Conservation (phyloP, 2,888 invertebrate species). For the Polyommatus iphigenia region DNA sequence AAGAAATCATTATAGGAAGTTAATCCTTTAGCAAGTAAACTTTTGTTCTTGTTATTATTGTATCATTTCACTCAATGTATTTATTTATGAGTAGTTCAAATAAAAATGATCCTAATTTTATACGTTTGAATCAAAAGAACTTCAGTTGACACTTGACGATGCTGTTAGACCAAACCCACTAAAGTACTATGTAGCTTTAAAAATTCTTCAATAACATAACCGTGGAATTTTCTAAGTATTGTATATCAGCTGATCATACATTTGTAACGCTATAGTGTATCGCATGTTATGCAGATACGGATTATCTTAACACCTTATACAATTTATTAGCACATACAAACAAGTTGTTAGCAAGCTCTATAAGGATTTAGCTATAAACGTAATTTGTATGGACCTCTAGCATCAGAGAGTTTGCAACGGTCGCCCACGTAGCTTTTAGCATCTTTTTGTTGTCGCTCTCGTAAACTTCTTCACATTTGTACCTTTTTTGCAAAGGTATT, state of each 20-base stretch:
- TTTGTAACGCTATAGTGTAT: conserved; percentile 10
- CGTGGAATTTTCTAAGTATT: neutral
- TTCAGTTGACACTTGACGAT: too few relatives aligned
- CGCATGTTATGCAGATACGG: conserved; percentile 57
- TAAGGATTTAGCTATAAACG: conserved; percentile 67
- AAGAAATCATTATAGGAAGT: too few relatives aligned
- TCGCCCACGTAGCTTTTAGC: conserved; percentile 41
- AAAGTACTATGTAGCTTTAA: neutral
- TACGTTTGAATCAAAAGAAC: too few relatives aligned
- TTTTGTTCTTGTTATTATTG: neutral
- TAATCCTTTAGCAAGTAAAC: neutral
- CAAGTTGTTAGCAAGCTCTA: conserved; percentile 70
- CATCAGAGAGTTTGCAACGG: conserved; percentile 40
- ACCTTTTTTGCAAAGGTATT: neutral
- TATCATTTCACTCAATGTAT: neutral
- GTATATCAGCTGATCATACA: neutral
- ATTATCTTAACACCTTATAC: conserved; percentile 68
- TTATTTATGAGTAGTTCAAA: neutral
- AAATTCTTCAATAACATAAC: neutral
- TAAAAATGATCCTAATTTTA: neutral
- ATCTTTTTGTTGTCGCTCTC: conserved; percentile 36
- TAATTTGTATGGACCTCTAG: conserved; percentile 67
- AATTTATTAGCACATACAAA: conserved; percentile 71
- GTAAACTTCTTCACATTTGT: neutral
- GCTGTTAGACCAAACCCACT: neutral